Conservation (phyloP, 1,140 invertebrate genomes). For the Anadara kagoshimensis region DNA sequence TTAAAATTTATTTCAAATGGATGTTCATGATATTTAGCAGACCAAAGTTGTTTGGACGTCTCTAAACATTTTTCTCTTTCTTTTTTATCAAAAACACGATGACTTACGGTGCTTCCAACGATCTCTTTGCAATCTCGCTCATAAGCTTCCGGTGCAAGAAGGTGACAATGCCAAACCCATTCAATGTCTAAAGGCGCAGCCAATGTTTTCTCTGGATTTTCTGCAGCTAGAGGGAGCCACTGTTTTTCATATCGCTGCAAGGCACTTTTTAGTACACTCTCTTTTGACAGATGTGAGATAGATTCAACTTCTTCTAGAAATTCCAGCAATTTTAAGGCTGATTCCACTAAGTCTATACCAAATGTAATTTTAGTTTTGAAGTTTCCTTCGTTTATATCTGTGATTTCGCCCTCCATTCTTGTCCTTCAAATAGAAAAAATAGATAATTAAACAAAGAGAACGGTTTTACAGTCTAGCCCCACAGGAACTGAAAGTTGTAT, state of each 20-base stretch:
- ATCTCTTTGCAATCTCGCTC: slow-evolving; percentile 71
- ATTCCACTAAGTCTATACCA: slow-evolving; percentile 46
- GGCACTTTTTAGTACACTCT: slow-evolving; percentile 57
- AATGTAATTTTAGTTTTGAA: slow-evolving; percentile 9
- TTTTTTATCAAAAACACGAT: slow-evolving; percentile 66
- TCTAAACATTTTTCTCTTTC: slow-evolving; percentile 50
- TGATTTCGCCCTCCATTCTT: no score
- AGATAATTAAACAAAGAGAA: no score
- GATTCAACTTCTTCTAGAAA: slow-evolving; percentile 54
- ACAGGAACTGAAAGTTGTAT: no score
- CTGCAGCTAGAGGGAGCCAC: slow-evolving; percentile 74
- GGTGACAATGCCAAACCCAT: slow-evolving; percentile 76
- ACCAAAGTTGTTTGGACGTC: slow-evolving; percentile 52
- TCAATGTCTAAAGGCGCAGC: slow-evolving; percentile 75
- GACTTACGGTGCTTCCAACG: slow-evolving; percentile 71
- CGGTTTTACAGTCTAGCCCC: no score
- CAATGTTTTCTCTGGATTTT: slow-evolving; percentile 51
- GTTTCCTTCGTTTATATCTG: no score
- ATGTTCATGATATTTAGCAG: slow-evolving; percentile 51
- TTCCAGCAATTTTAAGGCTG: slow-evolving; percentile 46
- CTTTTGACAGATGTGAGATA: slow-evolving; percentile 46
- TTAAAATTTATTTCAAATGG: slow-evolving; percentile 56
- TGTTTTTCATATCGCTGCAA: slow-evolving; percentile 74
- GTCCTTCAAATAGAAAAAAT: no score
- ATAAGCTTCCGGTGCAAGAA: slow-evolving; percentile 74